Evolutionary conservation across 2,888 invertebrate genomes (phyloP).

Genomic region (Archaeoteleia sp.): DNA sequence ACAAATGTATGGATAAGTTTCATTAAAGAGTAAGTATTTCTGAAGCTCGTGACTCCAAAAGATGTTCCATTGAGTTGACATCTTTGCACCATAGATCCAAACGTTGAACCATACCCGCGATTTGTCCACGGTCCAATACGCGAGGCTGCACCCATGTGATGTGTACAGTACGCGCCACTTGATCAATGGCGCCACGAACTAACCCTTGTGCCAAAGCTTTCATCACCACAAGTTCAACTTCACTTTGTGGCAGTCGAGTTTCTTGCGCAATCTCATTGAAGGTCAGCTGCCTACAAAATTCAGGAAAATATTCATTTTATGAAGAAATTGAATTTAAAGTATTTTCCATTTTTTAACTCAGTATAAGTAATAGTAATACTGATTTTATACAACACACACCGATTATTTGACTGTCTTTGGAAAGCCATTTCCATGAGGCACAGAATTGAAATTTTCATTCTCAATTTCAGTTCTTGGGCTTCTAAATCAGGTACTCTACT

Average conservation of each 20-base stretch:
- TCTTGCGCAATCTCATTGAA: constrained; percentile 93
- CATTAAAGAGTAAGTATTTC: constrained; percentile 84
- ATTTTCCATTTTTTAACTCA: not conserved
- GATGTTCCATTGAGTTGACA: constrained; percentile 83
- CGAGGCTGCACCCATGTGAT: constrained; percentile 92
- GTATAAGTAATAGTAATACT: constrained; percentile 2
- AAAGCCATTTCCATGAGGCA: constrained; percentile 99
- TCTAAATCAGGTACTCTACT: constrained; percentile 87
- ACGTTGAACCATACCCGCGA: constrained; percentile 82
- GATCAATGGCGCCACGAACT: constrained; percentile 96
- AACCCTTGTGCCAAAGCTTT: constrained; percentile 96
- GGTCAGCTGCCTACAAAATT: constrained; percentile 80
- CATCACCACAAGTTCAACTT: constrained; percentile 97
- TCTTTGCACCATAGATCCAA: constrained; percentile 85
- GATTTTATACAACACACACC: no score
- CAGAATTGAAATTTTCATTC: constrained; percentile 95
- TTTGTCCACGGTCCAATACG: constrained; percentile 83
- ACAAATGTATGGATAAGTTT: no score
- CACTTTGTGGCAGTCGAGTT: constrained; percentile 87
- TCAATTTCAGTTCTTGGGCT: constrained; percentile 86
- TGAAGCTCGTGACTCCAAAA: constrained; percentile 84
- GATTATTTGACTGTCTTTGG: constrained; percentile 90
- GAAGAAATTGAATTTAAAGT: not conserved
- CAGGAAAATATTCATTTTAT: constrained; percentile 10
- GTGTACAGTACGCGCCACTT: constrained; percentile 85